Evolutionary conservation across 1,140 invertebrate genomes (phyloP).

Genomic region (Stenopsyche tienmushanensis): DNA sequence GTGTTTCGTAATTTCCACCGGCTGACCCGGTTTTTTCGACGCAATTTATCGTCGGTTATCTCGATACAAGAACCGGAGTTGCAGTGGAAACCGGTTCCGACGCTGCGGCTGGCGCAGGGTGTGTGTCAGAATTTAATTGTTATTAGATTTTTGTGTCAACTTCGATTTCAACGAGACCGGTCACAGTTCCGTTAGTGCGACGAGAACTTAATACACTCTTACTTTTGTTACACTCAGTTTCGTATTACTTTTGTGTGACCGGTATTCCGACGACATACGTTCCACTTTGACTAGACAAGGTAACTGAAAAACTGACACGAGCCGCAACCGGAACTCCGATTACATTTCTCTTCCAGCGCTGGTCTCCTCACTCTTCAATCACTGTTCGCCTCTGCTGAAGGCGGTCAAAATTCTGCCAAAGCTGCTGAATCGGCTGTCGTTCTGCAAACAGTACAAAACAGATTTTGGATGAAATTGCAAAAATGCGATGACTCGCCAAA

Average conservation of each 20-base stretch:
- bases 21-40: slow-evolving; percentile 15
- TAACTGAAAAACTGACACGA: not conserved
- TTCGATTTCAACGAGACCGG: slow-evolving; percentile 4
- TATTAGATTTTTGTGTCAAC: not conserved
- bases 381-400: too few species aligned
- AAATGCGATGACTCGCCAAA: too few species aligned
- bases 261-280: too few species aligned
- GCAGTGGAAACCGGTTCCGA: not conserved
- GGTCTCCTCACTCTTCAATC: too few species aligned
- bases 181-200: not conserved
- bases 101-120: not conserved
- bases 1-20: not conserved
- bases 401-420: too few species aligned
- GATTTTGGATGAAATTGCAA: too few species aligned
- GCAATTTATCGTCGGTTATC: slow-evolving; percentile 4
- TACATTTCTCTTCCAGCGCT: too few species aligned
- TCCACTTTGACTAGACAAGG: slow-evolving; percentile 21
- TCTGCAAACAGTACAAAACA: too few species aligned
- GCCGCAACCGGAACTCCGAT: not conserved
- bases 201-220: slow-evolving; percentile 15
- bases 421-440: too few species aligned
- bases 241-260: slow-evolving; percentile 18
- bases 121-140: not conserved
- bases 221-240: slow-evolving; percentile 19
- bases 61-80: not conserved